phyloP scores from a whole-genome alignment of 2,888 invertebrate genomes.

The Dilophus febrilis region DNA sequence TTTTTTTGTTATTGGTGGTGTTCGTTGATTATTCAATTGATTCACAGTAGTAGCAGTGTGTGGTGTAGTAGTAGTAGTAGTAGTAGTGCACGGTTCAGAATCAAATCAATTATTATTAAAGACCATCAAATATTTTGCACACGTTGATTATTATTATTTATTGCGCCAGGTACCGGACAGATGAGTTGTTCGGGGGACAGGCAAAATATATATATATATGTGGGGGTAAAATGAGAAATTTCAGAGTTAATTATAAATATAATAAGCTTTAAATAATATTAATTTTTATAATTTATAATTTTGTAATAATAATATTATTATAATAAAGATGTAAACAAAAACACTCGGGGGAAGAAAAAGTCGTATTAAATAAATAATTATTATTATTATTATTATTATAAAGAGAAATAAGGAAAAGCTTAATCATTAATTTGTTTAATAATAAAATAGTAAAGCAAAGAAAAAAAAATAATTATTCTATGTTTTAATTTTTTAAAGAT shows the following conservation, averaged over 20 bases:
- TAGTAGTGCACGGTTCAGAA: too few relatives aligned
- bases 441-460: too few relatives aligned
- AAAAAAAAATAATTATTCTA: too few relatives aligned
- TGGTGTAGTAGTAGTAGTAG: too few relatives aligned
- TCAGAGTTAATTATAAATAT: conserved; percentile 9
- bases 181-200: conserved; percentile 8
- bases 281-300: not conserved
- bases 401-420: not conserved
- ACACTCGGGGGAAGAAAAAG: too few relatives aligned
- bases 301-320: too few relatives aligned
- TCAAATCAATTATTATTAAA: too few relatives aligned
- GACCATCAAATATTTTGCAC: not conserved
- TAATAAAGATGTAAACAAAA: too few relatives aligned
- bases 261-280: conserved; percentile 7
- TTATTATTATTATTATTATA: not conserved
- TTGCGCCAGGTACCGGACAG: conserved; percentile 6
- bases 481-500: too few relatives aligned
- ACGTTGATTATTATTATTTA: not conserved
- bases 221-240: conserved; percentile 9
- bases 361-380: not conserved
- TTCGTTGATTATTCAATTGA: too few relatives aligned
- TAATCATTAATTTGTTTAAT: too few relatives aligned
- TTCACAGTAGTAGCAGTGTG: not conserved
- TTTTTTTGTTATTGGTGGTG: too few relatives aligned
- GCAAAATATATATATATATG: conserved; percentile 10